Evolutionary conservation across 2,113 vertebrate species (phyloP).

Genomic region (Notarius quadriscutis): DNA sequence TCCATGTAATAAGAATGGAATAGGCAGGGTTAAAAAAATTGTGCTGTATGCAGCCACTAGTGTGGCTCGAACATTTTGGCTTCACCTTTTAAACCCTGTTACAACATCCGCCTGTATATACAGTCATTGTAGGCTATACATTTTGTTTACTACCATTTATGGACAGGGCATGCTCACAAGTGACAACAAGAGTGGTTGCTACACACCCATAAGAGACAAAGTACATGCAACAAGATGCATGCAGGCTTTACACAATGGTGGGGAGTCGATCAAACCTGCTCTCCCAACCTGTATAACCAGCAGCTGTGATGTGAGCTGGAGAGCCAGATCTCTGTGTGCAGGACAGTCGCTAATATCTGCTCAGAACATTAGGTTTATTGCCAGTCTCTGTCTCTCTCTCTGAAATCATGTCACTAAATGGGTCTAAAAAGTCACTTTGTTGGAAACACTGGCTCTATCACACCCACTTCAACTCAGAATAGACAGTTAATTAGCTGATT

Average conservation of each 20-base stretch:
- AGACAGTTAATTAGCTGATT: not conserved
- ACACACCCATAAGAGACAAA: not conserved
- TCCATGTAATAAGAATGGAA: not conserved
- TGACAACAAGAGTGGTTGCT: not conserved
- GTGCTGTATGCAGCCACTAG: not conserved
- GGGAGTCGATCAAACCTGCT: not conserved
- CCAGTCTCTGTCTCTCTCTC: not conserved
- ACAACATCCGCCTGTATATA: not conserved
- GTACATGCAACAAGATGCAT: not conserved
- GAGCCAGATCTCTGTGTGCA: not conserved
- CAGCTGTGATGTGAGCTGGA: not conserved
- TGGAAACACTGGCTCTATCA: not conserved
- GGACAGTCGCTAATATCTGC: not conserved
- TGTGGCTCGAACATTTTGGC: not conserved
- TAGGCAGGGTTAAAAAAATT: not conserved
- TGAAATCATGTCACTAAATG: not conserved
- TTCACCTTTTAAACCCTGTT: not conserved
- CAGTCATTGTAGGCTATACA: not conserved
- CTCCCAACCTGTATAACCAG: not conserved
- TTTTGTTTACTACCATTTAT: not conserved
- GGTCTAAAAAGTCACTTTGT: not conserved
- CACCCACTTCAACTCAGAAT: not conserved
- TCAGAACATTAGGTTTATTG: not conserved
- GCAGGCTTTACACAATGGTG: not conserved
- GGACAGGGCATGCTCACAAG: not conserved